phyloP scores from a whole-genome alignment of 2,113 vertebrate genomes.

The Pedetes capensis region DNA sequence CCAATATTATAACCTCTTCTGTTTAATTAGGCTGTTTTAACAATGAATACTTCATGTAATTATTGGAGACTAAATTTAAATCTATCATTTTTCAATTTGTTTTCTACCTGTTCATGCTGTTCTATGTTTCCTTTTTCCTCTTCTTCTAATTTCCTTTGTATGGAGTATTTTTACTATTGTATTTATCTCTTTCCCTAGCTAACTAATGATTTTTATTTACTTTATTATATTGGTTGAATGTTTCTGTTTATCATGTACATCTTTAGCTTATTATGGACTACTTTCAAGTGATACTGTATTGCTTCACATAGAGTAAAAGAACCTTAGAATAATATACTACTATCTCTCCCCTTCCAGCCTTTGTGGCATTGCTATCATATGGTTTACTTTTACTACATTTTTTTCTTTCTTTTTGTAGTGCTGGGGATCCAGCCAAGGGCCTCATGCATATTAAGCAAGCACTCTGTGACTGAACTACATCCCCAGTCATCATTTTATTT shows the following conservation, averaged over 20 bases:
- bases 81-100: background rate
- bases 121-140: background rate
- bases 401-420: background rate
- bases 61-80: background rate
- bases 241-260: background rate
- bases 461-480: background rate
- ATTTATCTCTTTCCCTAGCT: background rate
- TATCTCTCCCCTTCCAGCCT: too few relatives aligned
- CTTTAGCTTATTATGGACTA: background rate
- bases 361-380: background rate
- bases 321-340: too few relatives aligned
- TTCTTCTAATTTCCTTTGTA: background rate
- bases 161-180: background rate
- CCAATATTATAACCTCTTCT: background rate
- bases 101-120: background rate
- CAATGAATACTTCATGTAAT: background rate
- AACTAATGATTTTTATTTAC: too few relatives aligned
- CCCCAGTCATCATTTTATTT: background rate
- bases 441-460: too few relatives aligned
- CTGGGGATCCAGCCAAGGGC: too few relatives aligned
- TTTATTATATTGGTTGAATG: too few relatives aligned
- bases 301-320: too few relatives aligned
- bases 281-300: background rate
- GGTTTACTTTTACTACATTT: background rate
- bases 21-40: background rate